Base-by-base conservation (phyloP, 2,888 invertebrate species). In the Caradrina clavipalpis region DNA sequence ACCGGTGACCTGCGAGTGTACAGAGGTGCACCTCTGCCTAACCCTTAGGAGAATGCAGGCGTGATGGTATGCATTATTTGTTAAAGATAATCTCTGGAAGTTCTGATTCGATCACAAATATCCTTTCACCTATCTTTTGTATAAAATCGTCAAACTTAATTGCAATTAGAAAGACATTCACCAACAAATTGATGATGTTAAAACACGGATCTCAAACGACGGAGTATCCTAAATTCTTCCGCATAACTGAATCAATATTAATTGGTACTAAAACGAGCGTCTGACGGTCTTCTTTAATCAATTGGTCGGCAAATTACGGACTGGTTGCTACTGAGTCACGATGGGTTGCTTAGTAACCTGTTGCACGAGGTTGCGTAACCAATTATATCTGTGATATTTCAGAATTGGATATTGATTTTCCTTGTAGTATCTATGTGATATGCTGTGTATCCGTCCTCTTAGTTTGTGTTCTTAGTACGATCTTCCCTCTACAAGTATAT, bases 231-330 rank as follows among this genome's bases (percentile, higher is more conserved):
- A 81, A 83, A 82, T 81, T 80, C 80, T 85, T 86, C 81, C 72
- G 79, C 78, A 73, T 85, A 54, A 72, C 62, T 80, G 76, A 87
- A 90, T 87, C 87, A 86, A 87, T 87, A 86, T 83, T 87, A 89
- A 90, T 90, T 88, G 86, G 69, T 67, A 55, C 58, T 73, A 74
- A 82, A 77, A 64, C 70, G 75, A 55, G 19, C 76, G 61, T 69
- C 72, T 64, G 73, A 64, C 85, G 78, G 82, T 58, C 73, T 82
- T 83, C 69, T 85, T 82, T 85, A 75, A 80, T 79, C 85, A 88
- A 87, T 87, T 87, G 83, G 49, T 69, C 76, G 31, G 63, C 61
- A 60, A 73, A 80, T 74, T 73, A 68, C 42, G 10, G 35, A 60
- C 31, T 63, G 66, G 63, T 67, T 63, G 22, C 39, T 50, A 11